Evolutionary conservation across 1,140 invertebrate genomes (phyloP).

Genomic region (Vanessa atalanta): DNA sequence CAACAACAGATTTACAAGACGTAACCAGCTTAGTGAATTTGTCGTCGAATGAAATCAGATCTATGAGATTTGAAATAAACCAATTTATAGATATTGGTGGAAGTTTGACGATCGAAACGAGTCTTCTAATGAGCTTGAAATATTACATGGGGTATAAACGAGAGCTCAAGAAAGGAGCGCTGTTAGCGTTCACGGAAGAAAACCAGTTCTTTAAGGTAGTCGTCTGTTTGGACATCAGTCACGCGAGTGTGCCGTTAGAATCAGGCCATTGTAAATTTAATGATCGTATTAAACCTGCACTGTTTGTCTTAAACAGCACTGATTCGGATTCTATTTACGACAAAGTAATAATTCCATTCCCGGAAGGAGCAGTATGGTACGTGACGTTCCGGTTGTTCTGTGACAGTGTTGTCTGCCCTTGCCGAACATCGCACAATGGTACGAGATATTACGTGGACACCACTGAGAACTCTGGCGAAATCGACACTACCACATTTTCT

Average conservation of each 20-base stretch:
- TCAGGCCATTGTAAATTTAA: constrained; percentile 82
- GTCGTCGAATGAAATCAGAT: constrained; percentile 81
- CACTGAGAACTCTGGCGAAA: constrained; percentile 33
- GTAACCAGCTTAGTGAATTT: constrained; percentile 84
- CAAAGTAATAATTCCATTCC: constrained; percentile 87
- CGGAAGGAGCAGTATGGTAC: constrained; percentile 89
- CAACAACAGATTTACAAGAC: constrained; percentile 81
- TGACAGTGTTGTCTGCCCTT: constrained; percentile 75
- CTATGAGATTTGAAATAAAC: constrained; percentile 84
- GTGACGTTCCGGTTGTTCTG: constrained; percentile 85
- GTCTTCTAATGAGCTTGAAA: constrained; percentile 81
- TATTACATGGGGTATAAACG: constrained; percentile 80
- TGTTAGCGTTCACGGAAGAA: constrained; percentile 68
- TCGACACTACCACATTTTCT: constrained; percentile 36
- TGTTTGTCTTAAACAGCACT: constrained; percentile 82
- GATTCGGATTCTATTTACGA: constrained; percentile 81
- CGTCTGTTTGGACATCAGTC: constrained; percentile 82
- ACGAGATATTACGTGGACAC: constrained; percentile 70
- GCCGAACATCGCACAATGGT: constrained; percentile 64
- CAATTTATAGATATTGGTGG: constrained; percentile 87
- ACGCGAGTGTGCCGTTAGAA: constrained; percentile 80
- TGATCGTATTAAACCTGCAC: constrained; percentile 72
- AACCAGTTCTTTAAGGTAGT: constrained; percentile 78
- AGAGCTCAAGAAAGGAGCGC: constrained; percentile 52
- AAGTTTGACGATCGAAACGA: constrained; percentile 84